These are phyloP conservation scores for Heteronetta atricapilla DNA, from an alignment of 2,113 vertebrate species.

Conservation along the genomic window DNA sequence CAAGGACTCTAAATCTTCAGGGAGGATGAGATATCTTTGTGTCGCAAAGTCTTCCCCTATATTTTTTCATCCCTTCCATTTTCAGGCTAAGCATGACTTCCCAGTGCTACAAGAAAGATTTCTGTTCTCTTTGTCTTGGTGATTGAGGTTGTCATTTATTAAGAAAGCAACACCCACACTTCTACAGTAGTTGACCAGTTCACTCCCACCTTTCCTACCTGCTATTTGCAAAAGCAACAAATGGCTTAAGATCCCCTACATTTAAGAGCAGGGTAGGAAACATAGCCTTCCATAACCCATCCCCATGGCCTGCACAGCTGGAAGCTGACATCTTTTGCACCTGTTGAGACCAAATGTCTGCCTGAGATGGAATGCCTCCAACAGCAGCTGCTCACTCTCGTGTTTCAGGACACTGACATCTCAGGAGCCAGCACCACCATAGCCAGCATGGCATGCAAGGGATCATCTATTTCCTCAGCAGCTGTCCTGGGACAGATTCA, in stretches of 20 bases:
- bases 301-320: no score
- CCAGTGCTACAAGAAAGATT: not conserved
- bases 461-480: not conserved
- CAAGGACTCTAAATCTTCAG: not conserved
- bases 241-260: fast-evolving
- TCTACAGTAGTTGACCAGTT: not conserved
- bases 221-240: not conserved
- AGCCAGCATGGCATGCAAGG: not conserved
- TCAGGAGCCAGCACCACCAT: not conserved
- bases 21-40: not conserved
- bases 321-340: not conserved
- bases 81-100: not conserved
- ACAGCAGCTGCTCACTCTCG: not conserved
- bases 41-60: not conserved
- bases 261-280: not conserved
- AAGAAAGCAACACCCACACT: not conserved
- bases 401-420: fast-evolving
- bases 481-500: not conserved
- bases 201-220: fast-evolving
- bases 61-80: not conserved
- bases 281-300: not conserved
- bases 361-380: not conserved
- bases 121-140: not conserved
- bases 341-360: not conserved
- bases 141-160: not conserved